Conservation (phyloP, 2,797 vertebrate species). For the Phrynocephalus guinanensis region DNA sequence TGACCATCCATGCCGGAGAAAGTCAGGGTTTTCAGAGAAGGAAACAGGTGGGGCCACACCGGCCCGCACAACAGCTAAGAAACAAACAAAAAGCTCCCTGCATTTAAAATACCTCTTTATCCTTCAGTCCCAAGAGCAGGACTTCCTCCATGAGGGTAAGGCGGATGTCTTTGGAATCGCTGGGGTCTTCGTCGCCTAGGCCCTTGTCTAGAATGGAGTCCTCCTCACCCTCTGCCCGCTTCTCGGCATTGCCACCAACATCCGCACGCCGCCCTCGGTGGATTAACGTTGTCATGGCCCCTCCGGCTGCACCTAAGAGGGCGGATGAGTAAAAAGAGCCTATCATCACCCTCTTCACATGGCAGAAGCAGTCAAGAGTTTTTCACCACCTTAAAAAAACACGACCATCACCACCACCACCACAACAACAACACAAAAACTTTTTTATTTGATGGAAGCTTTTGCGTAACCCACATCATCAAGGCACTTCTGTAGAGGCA, state of each 20-base stretch:
- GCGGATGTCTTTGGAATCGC: slow-evolving; percentile 81
- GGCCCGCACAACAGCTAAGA: too few species aligned
- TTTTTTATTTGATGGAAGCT: too few species aligned
- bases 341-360: too few species aligned
- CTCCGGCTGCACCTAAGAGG: neutral
- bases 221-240: slow-evolving; percentile 67
- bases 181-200: slow-evolving; percentile 61
- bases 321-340: too few species aligned
- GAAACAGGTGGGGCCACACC: neutral
- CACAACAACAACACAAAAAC: too few species aligned
- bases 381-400: too few species aligned
- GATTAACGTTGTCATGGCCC: slow-evolving; percentile 82
- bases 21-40: neutral
- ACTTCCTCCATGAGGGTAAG: slow-evolving; percentile 89
- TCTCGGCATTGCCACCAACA: slow-evolving; percentile 58
- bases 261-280: slow-evolving; percentile 76
- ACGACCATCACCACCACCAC: too few species aligned
- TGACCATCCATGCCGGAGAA: neutral
- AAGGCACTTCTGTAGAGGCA: too few species aligned
- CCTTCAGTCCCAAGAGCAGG: slow-evolving; percentile 85
- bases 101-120: slow-evolving; percentile 82
- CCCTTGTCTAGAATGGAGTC: slow-evolving; percentile 48
- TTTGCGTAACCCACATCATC: too few species aligned
- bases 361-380: too few species aligned
- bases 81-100: accelerated